Evolutionary conservation across 2,888 invertebrate species (phyloP).

Genomic region (Amphipoea oculea): DNA sequence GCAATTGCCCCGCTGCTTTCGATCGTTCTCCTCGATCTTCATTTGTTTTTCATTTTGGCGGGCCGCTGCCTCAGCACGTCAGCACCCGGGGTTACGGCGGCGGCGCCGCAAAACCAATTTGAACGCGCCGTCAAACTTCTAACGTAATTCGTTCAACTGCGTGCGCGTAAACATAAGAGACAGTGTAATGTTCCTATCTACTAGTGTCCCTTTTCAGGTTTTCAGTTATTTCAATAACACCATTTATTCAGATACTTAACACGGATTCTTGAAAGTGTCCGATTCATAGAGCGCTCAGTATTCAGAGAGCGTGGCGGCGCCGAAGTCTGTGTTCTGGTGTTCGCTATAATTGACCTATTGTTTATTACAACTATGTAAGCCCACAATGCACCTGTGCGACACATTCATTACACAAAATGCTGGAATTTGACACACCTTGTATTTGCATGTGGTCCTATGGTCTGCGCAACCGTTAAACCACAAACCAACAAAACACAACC

Average conservation of each 20-base stretch:
- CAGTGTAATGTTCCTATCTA: background rate
- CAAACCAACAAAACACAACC: constrained; percentile 13
- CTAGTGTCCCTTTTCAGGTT: background rate
- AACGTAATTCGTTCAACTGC: background rate
- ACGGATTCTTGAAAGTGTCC: background rate
- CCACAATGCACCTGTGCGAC: constrained; percentile 8
- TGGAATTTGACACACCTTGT: constrained; percentile 20
- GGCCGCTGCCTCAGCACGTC: background rate
- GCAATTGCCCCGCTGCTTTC: background rate
- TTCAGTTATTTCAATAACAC: background rate
- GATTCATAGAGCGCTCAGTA: constrained; percentile 15
- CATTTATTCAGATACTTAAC: background rate
- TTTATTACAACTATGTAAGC: constrained; percentile 8
- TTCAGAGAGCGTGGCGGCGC: constrained; percentile 5
- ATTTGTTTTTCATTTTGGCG: background rate
- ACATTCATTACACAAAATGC: constrained; percentile 6
- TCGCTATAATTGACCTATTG: constrained; percentile 30
- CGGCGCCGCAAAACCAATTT: background rate
- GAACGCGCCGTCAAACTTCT: background rate
- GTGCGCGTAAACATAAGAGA: background rate
- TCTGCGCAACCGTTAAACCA: constrained; percentile 1
- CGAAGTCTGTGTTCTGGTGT: constrained; percentile 11
- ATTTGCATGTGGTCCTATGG: too few relatives aligned
- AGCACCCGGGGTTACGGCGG: background rate
- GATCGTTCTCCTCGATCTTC: background rate